Evolutionary conservation across 2,888 invertebrate genomes (phyloP), one percentile per base, ranked within the genome.

Genomic region (Ophion costatus): DNA sequence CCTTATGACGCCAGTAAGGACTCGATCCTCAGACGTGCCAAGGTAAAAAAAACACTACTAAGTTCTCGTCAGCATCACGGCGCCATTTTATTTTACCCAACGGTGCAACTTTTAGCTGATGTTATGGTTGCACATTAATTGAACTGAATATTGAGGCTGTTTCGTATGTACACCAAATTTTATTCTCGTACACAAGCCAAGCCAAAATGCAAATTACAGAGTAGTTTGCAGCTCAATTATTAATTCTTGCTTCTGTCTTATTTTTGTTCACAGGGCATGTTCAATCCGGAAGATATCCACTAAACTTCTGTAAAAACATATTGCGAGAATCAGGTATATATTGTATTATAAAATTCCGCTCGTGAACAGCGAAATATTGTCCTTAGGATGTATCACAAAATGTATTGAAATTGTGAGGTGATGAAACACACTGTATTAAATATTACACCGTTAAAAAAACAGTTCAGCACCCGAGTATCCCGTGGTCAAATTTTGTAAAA

Each of bases 1-100:
- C 99, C 99, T 0, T 99, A 99, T 94, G 99, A 99, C 94, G 98
- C 99, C 71, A 97, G 97, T 92, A 99, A 99, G 94, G 99, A 99
- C 94, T 99, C 99, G 0, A 99, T 99, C 91, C 95, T 99, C 87
- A 96, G 99, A 94, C 96, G 99, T 92, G 99, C 99, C 86, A 98
- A 96, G 96, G 98, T 98, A 95, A 38, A 70, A 14, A 95, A 38
- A 61, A 51, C 20, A 2, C 14, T 56, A 56, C 56, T 17, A 10
- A 20, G 51, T 51, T 51, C 1, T 51, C 11, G 17, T 51, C 17
- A 51, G 2, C 5, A 51, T 51, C 51, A 51, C 17, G 11, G 51
- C 2, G 4, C 17, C 5, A 51, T 51, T 5, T 5, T 51, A 17
- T 51, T 17, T 51, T 51, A 51, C 2, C 14, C 51, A 5, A 14